Conservation (phyloP, 23 tunicate genomes). For the Corella eumyota region DNA sequence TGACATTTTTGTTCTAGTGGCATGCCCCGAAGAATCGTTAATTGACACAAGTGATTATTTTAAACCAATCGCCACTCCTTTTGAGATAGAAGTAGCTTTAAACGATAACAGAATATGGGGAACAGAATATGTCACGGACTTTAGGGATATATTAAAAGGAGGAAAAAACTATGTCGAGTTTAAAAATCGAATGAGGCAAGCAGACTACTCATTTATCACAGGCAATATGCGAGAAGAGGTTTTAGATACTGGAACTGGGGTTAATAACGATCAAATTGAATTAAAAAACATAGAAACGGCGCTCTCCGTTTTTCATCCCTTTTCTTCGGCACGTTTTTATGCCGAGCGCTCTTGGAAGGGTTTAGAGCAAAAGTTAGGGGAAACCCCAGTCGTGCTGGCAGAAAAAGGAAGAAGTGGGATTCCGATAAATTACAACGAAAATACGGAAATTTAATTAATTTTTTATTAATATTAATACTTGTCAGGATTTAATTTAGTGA, state of each 20-base stretch:
- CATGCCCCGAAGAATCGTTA: conserved; percentile 72
- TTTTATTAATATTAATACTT: too few species aligned
- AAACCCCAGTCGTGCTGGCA: conserved; percentile 47
- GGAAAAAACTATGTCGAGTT: conserved; percentile 63
- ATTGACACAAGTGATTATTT: conserved; percentile 51
- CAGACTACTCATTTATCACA: conserved; percentile 41
- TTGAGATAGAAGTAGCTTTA: conserved; percentile 79
- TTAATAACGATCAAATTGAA: conserved; percentile 2
- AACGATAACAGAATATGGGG: conserved; percentile 75
- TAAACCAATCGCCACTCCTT: conserved; percentile 87
- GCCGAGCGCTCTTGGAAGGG: conserved; percentile 69
- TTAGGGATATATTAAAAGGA: conserved; percentile 44
- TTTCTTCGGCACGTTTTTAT: conserved; percentile 49
- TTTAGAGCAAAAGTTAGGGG: conserved; percentile 59
- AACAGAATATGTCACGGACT: conserved; percentile 39
- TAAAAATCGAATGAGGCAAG: conserved; percentile 13
- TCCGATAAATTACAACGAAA: conserved; percentile 43
- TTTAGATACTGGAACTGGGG: conserved; percentile 1
- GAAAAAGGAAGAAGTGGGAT: conserved; percentile 71
- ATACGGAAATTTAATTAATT: too few species aligned
- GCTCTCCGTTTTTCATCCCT: conserved; percentile 52
- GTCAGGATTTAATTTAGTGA: too few species aligned
- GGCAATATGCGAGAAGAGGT: conserved; percentile 21
- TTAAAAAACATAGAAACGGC: conserved; percentile 26
- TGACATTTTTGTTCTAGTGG: conserved; percentile 68